These are phyloP conservation scores for Nasonia vitripennis DNA, from an alignment of 1,140 invertebrate species.

Conservation along the genomic window DNA sequence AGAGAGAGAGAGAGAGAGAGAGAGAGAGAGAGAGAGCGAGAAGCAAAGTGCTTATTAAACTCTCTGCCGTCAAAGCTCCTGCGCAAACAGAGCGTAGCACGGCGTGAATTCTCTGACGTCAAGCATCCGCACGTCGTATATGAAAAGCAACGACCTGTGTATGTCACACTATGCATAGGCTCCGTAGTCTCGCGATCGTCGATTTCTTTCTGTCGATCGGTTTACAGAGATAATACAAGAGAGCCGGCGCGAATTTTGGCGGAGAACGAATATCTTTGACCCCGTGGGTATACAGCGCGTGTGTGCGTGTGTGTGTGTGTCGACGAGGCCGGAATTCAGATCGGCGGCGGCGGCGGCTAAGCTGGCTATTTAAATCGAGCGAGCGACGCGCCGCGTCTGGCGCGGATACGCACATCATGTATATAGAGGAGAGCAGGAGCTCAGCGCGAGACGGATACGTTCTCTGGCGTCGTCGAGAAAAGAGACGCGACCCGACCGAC, in stretches of 20 bases:
- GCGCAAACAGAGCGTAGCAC: background rate
- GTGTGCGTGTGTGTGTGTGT: background rate
- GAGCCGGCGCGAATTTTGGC: background rate
- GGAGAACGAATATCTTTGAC: slow-evolving; percentile 35
- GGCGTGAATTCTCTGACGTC: too few species aligned
- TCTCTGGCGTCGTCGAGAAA: too few species aligned
- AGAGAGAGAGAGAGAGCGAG: too few species aligned
- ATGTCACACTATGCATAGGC: too few species aligned
- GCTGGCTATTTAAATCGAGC: slow-evolving; percentile 50
- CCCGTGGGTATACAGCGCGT: slow-evolving; percentile 49
- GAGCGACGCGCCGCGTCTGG: slow-evolving; percentile 27
- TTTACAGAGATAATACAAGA: background rate
- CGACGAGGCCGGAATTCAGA: slow-evolving; percentile 49
- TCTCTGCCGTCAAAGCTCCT: background rate
- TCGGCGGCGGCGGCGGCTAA: slow-evolving; percentile 28
- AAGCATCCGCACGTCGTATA: too few species aligned
- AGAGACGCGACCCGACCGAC: too few species aligned
- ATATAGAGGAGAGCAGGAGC: background rate
- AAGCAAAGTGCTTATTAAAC: too few species aligned
- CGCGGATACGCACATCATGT: background rate
- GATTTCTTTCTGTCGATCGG: background rate
- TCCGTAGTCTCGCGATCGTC: too few species aligned
- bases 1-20: too few species aligned
- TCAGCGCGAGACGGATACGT: too few species aligned
- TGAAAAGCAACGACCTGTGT: too few species aligned